A percentile compares a stretch with the other conserved stretches of the same genome.
Evolutionary conservation across 2,113 vertebrate species (phyloP).

Genomic region (Notiomystis cincta): DNA sequence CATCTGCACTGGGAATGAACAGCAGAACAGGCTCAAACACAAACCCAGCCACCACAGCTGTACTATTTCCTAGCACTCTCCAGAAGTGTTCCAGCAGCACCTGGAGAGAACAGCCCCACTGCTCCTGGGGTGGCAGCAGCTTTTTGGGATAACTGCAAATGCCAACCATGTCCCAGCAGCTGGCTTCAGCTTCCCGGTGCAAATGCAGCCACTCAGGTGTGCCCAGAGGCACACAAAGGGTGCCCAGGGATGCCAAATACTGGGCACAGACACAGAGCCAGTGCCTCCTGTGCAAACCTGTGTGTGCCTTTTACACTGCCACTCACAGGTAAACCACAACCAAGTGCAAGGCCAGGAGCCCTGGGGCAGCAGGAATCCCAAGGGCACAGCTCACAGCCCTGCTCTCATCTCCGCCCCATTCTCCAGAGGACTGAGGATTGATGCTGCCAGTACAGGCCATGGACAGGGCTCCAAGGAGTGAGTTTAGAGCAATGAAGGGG

Average conservation of each 20-base stretch:
- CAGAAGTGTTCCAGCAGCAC: not conserved
- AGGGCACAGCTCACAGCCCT: not conserved
- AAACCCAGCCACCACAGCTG: not conserved
- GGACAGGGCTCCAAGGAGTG: not conserved
- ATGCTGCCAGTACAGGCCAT: not conserved
- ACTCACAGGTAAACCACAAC: not conserved
- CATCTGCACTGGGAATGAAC: not conserved
- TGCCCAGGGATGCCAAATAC: not conserved
- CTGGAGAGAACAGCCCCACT: not conserved
- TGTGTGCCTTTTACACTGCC: not conserved
- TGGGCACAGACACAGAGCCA: not conserved
- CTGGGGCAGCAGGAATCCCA: not conserved
- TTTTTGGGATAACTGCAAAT: not conserved
- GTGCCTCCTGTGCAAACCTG: not conserved
- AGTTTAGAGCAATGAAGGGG: accelerated
- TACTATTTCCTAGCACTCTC: not conserved
- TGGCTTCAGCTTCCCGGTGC: not conserved
- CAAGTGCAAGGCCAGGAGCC: not conserved
- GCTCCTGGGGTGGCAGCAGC: not conserved
- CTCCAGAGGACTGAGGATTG: not conserved
- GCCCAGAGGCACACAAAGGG: not conserved
- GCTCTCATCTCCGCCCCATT: not conserved
- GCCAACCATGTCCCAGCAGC: not conserved
- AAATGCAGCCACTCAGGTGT: not conserved
- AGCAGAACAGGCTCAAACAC: not conserved